These are phyloP conservation scores for Sander lucioperca DNA, from an alignment of 2,113 vertebrate genomes.

Conservation along the genomic window DNA sequence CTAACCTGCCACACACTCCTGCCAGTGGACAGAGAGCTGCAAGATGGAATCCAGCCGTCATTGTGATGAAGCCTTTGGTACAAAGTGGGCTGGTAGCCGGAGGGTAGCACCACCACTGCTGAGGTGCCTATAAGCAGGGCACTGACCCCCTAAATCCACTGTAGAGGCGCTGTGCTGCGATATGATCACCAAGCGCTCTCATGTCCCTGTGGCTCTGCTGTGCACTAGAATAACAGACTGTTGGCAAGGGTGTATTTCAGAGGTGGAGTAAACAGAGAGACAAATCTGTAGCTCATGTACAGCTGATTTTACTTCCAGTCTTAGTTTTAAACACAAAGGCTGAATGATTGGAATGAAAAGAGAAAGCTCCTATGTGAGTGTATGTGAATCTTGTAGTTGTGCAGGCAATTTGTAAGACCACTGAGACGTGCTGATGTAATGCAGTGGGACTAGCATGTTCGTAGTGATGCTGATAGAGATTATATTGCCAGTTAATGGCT, in stretches of 20 bases:
- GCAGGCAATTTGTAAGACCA: conserved; percentile 47
- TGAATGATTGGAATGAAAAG: not conserved
- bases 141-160: conserved; percentile 33
- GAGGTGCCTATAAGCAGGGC: conserved; percentile 49
- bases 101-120: conserved; percentile 47
- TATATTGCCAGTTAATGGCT: conserved; percentile 60
- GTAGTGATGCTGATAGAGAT: conserved; percentile 59
- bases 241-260: conserved; percentile 36
- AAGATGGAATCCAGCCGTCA: not conserved
- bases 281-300: conserved; percentile 46
- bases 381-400: conserved; percentile 47
- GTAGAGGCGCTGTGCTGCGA: conserved; percentile 31
- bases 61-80: not conserved
- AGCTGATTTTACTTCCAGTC: conserved; percentile 51
- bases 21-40: not conserved
- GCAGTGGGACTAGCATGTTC: conserved; percentile 58
- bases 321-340: conserved; percentile 41
- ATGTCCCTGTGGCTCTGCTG: conserved; percentile 38
- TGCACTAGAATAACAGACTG: conserved; percentile 42
- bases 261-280: conserved; percentile 24
- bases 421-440: conserved; percentile 46
- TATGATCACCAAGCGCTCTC: conserved; percentile 38
- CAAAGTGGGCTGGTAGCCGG: conserved; percentile 20
- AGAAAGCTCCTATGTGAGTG: conserved; percentile 32
- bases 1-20: conserved; percentile 45